Percentiles rank a stretch among this genome's conserved stretches.
Conservation (phyloP, 2,888 invertebrate species). For the Drosophila barbarae region DNA sequence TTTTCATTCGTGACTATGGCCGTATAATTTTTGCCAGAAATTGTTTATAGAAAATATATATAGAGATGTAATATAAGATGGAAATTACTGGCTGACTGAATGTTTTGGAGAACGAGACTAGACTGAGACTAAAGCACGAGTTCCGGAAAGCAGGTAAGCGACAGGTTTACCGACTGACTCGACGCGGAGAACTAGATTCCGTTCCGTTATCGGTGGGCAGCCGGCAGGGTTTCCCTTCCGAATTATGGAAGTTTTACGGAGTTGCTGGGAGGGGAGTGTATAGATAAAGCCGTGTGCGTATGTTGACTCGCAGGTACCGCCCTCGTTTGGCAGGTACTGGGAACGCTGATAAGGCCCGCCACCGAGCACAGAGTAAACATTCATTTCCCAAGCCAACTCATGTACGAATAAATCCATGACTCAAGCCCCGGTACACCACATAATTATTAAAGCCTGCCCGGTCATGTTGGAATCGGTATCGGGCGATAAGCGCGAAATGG, state of each 20-base stretch:
- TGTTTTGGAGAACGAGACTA: conserved; percentile 3
- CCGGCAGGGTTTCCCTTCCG: conserved; percentile 4
- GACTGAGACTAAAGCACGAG: conserved; percentile 14
- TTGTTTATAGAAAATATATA: conserved; percentile 38
- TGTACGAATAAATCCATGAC: conserved; percentile 12
- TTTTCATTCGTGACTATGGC: neutral
- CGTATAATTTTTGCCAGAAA: neutral
- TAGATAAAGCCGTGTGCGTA: conserved; percentile 10
- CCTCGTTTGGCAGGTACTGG: conserved; percentile 21
- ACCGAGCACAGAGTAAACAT: neutral
- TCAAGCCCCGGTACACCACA: conserved; percentile 14
- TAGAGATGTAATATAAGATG: neutral
- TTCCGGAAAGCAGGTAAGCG: conserved; percentile 5
- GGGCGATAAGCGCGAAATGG: conserved; percentile 11
- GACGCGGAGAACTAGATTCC: neutral
- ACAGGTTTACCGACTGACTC: conserved; percentile 17
- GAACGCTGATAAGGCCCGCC: conserved; percentile 13
- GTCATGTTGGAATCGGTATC: neutral
- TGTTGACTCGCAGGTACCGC: conserved; percentile 34
- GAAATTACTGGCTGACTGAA: neutral
- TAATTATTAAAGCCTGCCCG: conserved; percentile 6
- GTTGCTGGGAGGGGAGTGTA: neutral
- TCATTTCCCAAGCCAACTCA: neutral
- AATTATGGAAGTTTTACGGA: neutral
- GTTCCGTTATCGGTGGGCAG: conserved; percentile 1